Conservation (phyloP, 30 jellyfish, hydroid and myxozoan species). For the Sanderia malayensis region DNA sequence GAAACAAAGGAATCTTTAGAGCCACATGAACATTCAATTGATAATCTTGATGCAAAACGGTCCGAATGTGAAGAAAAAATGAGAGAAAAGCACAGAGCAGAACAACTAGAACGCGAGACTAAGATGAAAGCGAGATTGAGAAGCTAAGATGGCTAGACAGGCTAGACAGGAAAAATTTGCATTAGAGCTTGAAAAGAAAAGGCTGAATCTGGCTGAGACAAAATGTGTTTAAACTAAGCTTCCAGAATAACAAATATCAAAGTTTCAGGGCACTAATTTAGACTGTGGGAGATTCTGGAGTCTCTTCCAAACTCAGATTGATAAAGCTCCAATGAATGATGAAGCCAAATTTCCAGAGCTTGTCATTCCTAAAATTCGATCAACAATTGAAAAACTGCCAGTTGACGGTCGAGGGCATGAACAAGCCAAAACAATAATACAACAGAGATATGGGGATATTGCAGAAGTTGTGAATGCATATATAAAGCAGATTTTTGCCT, state of each 20-base stretch:
- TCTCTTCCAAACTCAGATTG: no score
- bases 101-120: conserved; percentile 8
- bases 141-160: neutral
- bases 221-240: conserved; percentile 8
- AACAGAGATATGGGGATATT: conserved; percentile 6
- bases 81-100: conserved; percentile 6
- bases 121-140: conserved; percentile 9
- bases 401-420: conserved; percentile 13
- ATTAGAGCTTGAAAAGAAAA: neutral
- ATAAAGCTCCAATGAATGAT: no score
- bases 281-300: no score
- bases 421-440: conserved; percentile 17
- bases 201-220: conserved; percentile 3
- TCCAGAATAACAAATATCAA: neutral
- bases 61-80: neutral
- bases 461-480: conserved; percentile 27
- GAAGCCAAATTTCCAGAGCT: no score
- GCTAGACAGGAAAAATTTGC: neutral
- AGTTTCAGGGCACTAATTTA: no score
- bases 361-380: no score
- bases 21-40: neutral
- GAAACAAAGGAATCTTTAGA: neutral
- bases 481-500: conserved; percentile 16
- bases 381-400: conserved; percentile 29
- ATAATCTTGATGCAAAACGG: neutral